Evolutionary conservation across 2,888 invertebrate species (phyloP).

Genomic region (Oligia strigilis): DNA sequence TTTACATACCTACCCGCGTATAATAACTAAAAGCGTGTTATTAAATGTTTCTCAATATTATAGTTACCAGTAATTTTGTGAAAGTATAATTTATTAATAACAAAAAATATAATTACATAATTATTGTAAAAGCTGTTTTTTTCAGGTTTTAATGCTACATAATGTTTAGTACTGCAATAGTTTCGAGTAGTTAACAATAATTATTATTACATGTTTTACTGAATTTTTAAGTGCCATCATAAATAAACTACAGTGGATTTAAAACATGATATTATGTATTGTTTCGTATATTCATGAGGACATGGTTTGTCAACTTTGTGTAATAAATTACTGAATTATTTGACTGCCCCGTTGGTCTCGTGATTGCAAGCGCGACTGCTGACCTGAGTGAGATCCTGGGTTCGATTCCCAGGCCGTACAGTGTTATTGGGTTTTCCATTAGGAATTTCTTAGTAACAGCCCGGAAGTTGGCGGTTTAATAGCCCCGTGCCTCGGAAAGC

Average conservation of each 20-base stretch:
- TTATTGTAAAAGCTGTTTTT: conserved; percentile 14
- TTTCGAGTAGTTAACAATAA: neutral
- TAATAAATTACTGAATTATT: neutral
- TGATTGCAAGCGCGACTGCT: neutral
- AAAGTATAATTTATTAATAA: conserved; percentile 42
- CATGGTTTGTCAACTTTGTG: conserved; percentile 20
- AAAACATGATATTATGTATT: conserved; percentile 52
- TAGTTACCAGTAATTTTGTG: conserved; percentile 49
- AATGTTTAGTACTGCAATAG: conserved; percentile 39
- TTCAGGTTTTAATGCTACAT: conserved; percentile 16
- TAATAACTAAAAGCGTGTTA: conserved; percentile 50
- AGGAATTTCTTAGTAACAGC: neutral
- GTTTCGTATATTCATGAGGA: conserved; percentile 6
- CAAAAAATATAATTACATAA: conserved; percentile 2
- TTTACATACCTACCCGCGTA: conserved; percentile 37
- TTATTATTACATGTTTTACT: conserved; percentile 19
- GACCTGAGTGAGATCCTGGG: neutral
- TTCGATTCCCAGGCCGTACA: neutral
- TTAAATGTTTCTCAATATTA: conserved; percentile 53
- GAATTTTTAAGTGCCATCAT: conserved; percentile 55
- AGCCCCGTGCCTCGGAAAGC: neutral
- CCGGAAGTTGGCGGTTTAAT: neutral
- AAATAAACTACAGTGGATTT: conserved; percentile 45
- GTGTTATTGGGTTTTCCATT: neutral
- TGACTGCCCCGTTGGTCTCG: neutral